These are phyloP conservation scores for Molossus alvarezi DNA, from an alignment of 2,797 vertebrate species.

Conservation along the genomic window DNA sequence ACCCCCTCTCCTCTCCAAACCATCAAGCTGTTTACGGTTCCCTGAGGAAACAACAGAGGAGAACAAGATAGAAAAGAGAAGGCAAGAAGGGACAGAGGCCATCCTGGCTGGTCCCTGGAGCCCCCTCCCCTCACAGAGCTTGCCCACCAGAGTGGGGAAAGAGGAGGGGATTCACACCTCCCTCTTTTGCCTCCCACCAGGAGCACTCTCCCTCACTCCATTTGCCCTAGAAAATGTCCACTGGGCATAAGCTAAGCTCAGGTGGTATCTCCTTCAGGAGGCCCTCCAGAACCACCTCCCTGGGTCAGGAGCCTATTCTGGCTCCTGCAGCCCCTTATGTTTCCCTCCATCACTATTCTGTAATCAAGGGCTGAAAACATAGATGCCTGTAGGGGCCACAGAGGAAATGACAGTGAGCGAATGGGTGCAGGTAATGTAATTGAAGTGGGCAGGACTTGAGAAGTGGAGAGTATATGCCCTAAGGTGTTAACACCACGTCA, in stretches of 20 bases:
- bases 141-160: neutral
- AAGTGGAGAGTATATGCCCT: rapidly evolving
- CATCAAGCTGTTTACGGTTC: neutral
- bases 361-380: neutral
- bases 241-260: neutral
- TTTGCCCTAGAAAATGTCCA: neutral
- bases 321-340: neutral
- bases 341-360: neutral
- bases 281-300: neutral
- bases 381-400: neutral
- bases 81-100: neutral
- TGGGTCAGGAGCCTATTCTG: neutral
- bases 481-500: neutral
- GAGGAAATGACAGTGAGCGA: neutral
- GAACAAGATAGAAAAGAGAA: neutral
- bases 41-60: neutral
- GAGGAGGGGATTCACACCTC: neutral
- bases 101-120: neutral
- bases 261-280: neutral
- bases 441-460: neutral
- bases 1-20: neutral
- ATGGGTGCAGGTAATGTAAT: neutral
- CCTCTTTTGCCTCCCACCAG: neutral
- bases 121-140: neutral
- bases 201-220: neutral